Evolutionary conservation across 2,113 vertebrate species (phyloP).

Genomic region (Pica pica): DNA sequence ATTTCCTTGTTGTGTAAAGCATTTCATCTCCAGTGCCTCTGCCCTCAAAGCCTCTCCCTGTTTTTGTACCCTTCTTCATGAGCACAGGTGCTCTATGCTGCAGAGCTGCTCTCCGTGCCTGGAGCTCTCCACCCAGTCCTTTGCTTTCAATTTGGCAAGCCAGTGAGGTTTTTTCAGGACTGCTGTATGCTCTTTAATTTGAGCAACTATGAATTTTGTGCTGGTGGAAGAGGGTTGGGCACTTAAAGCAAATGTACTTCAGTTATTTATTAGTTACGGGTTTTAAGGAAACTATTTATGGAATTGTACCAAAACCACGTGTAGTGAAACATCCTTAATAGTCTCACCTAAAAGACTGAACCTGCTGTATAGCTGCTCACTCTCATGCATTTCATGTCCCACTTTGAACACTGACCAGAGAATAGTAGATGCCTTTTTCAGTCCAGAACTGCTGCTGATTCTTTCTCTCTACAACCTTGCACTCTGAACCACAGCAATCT

Average conservation of each 20-base stretch:
- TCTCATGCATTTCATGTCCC: constrained; percentile 20
- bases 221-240: not conserved
- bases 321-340: not conserved
- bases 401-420: constrained; percentile 78
- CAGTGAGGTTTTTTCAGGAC: not conserved
- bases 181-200: not conserved
- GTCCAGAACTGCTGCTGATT: constrained; percentile 86
- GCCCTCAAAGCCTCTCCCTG: not conserved
- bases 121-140: not conserved
- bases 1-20: not conserved
- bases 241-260: not conserved
- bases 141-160: not conserved
- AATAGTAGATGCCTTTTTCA: constrained; percentile 76
- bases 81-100: not conserved
- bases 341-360: not conserved
- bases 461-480: constrained; percentile 76
- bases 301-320: not conserved
- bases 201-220: not conserved
- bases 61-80: not conserved
- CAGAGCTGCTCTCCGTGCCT: not conserved
- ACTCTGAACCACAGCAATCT: constrained; percentile 80
- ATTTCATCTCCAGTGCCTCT: not conserved
- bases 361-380: not conserved
- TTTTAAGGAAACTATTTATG: not conserved
- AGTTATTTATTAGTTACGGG: not conserved